Base-by-base conservation (phyloP, 2,888 invertebrate species). In the Podabrus alpinus region DNA sequence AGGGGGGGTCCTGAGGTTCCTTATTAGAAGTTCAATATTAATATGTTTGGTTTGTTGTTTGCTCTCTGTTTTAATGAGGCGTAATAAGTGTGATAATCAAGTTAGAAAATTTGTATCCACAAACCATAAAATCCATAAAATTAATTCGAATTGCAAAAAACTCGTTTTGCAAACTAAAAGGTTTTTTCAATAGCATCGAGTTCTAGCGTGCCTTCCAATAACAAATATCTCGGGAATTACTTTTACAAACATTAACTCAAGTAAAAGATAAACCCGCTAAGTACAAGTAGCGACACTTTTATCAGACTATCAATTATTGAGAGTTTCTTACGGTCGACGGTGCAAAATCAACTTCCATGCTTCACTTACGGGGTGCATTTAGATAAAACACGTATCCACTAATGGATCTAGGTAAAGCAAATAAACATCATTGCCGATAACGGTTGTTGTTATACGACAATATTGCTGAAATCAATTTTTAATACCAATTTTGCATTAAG, bases 261-360 rank as follows among this genome's bases (percentile, higher is more conserved):
- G 19, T 64, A 19, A n/a, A 64, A 64, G 62, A 64, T 64, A 64
- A 64, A 64, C 7, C 45, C 1, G 75, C 80, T 81, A 83, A 84
- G 82, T 83, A 85, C 84, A 81, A 82, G 84, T 84, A 84, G 84
- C 84, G 82, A 84, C 85, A 83, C 83, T 82, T 84, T 85, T 84
- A 85, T 85, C 85, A 80, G 74, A 71, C 84, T 84, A 85, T 86
- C 84, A 85, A 85, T 85, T 85, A 86, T 81, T 74, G 79, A 75
- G 80, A 74, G 80, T 80, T 80, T 80, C 82, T 80, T 80, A 80
- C 81, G 80, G 82, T 82, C 82, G 81, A 75, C 77, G 80, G 77
- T 77, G 73, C 79, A 83, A 45, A 84, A 84, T 84, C 83, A 84
- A 84, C 83, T 83, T 81, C 81, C 76, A 72, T 29, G 72, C 71